phyloP scores from a whole-genome alignment of 2,113 vertebrate species.

The Xiphias gladius region DNA sequence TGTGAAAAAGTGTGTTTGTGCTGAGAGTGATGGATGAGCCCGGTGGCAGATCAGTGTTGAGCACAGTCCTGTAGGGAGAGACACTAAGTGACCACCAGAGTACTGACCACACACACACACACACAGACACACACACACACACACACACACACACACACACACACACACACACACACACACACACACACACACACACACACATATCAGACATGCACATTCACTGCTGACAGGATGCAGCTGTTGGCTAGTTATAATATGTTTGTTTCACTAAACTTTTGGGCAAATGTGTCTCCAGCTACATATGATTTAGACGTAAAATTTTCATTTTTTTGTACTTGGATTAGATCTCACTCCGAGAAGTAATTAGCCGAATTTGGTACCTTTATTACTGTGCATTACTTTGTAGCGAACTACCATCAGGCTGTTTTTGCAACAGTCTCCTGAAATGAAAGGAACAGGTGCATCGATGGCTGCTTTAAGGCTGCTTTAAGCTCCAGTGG shows the following conservation, averaged over 20 bases:
- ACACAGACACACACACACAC: slow-evolving; percentile 35
- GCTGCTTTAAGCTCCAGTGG: neutral
- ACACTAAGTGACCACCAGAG: slow-evolving; percentile 31
- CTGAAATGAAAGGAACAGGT: slow-evolving; percentile 6
- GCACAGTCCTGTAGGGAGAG: slow-evolving; percentile 23
- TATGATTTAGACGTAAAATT: neutral
- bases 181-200: slow-evolving; percentile 41
- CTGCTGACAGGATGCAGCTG: neutral
- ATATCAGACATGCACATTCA: slow-evolving; percentile 28
- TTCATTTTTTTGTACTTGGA: neutral
- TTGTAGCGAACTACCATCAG: neutral
- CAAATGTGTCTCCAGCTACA: neutral
- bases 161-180: slow-evolving; percentile 41
- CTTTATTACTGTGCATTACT: neutral
- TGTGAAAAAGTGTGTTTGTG: slow-evolving; percentile 26
- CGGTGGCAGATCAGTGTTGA: slow-evolving; percentile 19
- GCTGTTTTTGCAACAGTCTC: neutral
- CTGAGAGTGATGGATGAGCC: slow-evolving; percentile 48
- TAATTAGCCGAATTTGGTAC: neutral
- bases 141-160: too few species aligned
- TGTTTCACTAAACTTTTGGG: slow-evolving; percentile 5
- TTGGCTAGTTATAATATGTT: slow-evolving; percentile 6
- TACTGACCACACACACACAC: slow-evolving; percentile 35
- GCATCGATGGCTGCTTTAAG: neutral
- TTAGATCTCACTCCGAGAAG: neutral